phyloP scores from a whole-genome alignment of 2,888 invertebrate genomes.

The Digitonthophagus gazella region DNA sequence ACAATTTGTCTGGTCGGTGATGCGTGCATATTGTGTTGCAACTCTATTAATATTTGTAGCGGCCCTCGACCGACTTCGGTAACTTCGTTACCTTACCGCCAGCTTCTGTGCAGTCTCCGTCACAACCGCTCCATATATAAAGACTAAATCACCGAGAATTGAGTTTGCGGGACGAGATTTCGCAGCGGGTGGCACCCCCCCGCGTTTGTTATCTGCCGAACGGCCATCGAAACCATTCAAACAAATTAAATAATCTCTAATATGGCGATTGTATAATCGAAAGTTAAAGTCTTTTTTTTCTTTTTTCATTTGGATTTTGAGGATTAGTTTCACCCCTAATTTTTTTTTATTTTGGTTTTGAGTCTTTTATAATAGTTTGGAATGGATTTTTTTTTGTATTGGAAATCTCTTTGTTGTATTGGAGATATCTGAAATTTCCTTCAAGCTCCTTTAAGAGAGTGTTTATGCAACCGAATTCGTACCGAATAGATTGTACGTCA shows the following conservation, averaged over 20 bases:
- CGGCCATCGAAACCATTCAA: constrained; percentile 20
- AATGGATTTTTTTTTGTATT: constrained; percentile 4
- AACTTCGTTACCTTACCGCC: constrained; percentile 26
- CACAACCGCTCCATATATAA: constrained; percentile 22
- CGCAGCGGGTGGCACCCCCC: constrained; percentile 19
- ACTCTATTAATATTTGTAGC: constrained; percentile 54
- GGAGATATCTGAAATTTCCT: neutral
- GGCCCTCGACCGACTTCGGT: constrained; percentile 38
- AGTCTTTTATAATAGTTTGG: no score
- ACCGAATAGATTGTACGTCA: constrained; percentile 32
- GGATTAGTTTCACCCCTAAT: no score
- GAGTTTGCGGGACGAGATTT: constrained; percentile 26
- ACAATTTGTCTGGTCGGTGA: constrained; percentile 74
- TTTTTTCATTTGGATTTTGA: no score
- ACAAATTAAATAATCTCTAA: constrained; percentile 15
- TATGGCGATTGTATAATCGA: no score
- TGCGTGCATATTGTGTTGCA: constrained; percentile 61
- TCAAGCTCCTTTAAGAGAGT: neutral
- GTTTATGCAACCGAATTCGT: constrained; percentile 5
- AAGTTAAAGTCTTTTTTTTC: neutral
- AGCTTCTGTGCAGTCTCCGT: constrained; percentile 14
- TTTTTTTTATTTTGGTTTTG: no score
- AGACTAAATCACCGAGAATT: constrained; percentile 29
- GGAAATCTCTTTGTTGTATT: neutral
- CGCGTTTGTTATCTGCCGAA: neutral